Base-by-base conservation (phyloP, 1,140 invertebrate genomes). In the Mylabris phalerata region DNA sequence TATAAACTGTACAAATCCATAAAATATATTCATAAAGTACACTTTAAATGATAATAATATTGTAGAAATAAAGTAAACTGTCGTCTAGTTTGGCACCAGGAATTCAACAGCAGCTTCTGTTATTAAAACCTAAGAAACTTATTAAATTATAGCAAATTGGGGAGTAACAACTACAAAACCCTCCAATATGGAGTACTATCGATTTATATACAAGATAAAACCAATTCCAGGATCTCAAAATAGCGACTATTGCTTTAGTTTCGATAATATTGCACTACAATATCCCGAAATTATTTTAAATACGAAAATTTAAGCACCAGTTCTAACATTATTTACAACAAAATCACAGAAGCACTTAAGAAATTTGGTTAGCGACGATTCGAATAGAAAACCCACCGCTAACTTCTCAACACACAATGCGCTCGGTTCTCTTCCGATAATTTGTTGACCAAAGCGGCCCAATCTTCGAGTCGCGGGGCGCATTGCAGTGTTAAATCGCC, bases 401-500 rank as follows among this genome's bases (percentile, higher is more conserved):
- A 73, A 64, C 71, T 73, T 24, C 63, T 77, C 25, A 89, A 75
- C 3, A 83, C 73, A 63, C 88, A 90, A 44, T 88, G 84, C 24
- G 86, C 82, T 40, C 75, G 81, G 3, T 79, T 80, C 6, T 80
- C 78, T 3, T 72, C 73, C 32, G 81, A 78, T 42, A 86, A 75
- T 45, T 78, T 76, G 9, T 78, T 73, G 2, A 84, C 80, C 5
- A 88, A 73, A 38, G 76, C 67, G 2, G 76, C 74, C 88, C 88
- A 92, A 44, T 88, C 80, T 39, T 84, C 79, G 3, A 85, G 69
- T 56, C 86, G 77, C 0, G 89, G 88, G 0, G 88, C 87, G 66
- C 90, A 92, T 1, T 80, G 79, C 11, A 92, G 71, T 2, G 81
- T 76, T n/a, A 87, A 75, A 39, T 85, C 79, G 2, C 86, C 88